These are phyloP conservation scores for Neogobius melanostomus DNA, from an alignment of 2,113 vertebrate genomes.

Conservation along the genomic window DNA sequence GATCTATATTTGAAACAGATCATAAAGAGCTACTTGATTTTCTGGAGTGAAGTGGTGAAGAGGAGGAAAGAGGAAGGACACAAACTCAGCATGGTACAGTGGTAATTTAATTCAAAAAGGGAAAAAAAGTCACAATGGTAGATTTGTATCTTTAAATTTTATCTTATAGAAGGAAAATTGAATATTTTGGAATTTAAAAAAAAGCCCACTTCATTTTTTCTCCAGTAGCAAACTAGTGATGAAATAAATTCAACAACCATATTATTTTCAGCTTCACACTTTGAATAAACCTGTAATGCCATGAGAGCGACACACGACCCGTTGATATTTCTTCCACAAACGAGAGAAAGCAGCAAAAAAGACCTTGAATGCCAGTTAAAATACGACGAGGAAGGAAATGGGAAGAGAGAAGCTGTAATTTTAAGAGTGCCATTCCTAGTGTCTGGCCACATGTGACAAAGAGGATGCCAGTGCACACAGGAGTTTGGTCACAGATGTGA, in stretches of 20 bases:
- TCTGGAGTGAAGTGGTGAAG: constrained; percentile 47
- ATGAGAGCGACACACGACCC: not conserved
- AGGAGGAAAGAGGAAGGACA: constrained; percentile 8
- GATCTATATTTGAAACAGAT: constrained; percentile 68
- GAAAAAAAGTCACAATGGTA: not conserved
- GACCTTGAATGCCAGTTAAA: constrained; percentile 1
- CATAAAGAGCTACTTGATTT: constrained; percentile 57
- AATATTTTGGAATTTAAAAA: too few relatives aligned
- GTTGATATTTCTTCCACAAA: not conserved
- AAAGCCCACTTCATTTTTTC: too few relatives aligned
- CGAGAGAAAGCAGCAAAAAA: not conserved
- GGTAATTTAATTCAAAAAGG: not conserved
- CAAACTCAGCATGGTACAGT: not conserved
- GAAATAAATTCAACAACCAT: too few relatives aligned
- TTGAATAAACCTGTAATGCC: too few relatives aligned
- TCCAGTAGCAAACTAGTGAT: too few relatives aligned
- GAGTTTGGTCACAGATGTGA: not conserved
- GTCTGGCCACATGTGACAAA: constrained; percentile 6
- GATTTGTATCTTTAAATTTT: too few relatives aligned
- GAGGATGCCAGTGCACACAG: not conserved
- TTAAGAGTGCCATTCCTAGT: not conserved
- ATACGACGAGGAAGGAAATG: constrained; percentile 1
- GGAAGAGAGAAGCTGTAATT: not conserved
- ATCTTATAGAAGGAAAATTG: too few relatives aligned
- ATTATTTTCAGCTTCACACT: too few relatives aligned